Evolutionary conservation across 2,888 invertebrate species (phyloP).

Genomic region (Xanthorhoe designata): DNA sequence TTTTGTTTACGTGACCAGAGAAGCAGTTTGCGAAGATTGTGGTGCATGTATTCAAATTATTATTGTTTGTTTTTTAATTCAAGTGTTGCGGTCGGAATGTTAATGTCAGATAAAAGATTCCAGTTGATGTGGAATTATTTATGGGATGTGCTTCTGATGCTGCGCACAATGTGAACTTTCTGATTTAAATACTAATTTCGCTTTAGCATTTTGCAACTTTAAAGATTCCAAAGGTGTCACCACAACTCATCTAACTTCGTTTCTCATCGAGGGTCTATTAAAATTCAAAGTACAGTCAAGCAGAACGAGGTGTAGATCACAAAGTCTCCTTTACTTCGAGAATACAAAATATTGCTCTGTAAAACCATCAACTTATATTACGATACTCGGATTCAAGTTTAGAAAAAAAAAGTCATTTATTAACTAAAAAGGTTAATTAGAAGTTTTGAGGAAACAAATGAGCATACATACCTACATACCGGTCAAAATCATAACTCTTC

Average conservation of each 20-base stretch:
- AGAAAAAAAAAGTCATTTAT: too few species aligned
- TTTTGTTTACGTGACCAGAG: conserved; percentile 79
- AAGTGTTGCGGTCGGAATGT: conserved; percentile 60
- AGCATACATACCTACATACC: too few species aligned
- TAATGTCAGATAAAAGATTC: conserved; percentile 59
- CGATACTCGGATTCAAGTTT: too few species aligned
- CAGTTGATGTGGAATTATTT: conserved; percentile 45
- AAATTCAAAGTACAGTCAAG: conserved; percentile 37
- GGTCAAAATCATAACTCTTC: too few species aligned
- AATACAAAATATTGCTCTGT: conserved; percentile 6
- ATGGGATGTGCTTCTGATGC: conserved; percentile 32
- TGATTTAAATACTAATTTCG: conserved; percentile 36
- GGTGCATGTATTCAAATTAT: conserved; percentile 74
- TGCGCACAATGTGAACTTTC: conserved; percentile 25
- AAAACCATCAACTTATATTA: too few species aligned
- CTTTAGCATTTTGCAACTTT: conserved; percentile 32
- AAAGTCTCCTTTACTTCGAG: conserved; percentile 7
- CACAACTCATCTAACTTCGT: conserved; percentile 37
- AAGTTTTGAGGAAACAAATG: too few species aligned
- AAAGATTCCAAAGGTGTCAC: conserved; percentile 34
- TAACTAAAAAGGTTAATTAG: too few species aligned
- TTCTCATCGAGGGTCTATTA: conserved; percentile 37
- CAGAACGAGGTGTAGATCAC: conserved; percentile 15
- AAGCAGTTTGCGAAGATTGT: conserved; percentile 70
- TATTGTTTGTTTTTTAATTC: conserved; percentile 68